These are phyloP conservation scores for Cyprinella venusta DNA, from an alignment of 2,797 vertebrate genomes.

Conservation along the genomic window DNA sequence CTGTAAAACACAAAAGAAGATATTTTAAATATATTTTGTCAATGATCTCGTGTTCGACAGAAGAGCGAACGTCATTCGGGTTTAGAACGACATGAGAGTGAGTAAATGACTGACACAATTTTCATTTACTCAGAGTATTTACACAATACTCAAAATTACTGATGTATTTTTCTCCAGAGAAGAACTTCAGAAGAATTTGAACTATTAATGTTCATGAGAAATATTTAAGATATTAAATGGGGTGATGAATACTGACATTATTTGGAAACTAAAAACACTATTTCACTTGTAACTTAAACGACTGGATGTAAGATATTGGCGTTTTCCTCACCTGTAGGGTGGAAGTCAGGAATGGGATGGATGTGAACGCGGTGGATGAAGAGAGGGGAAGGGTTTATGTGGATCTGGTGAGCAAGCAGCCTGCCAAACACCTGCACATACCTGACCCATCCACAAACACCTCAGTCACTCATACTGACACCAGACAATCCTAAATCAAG, in stretches of 20 bases:
- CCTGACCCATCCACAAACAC: conserved; percentile 70
- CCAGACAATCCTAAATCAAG: conserved; percentile 21
- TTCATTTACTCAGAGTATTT: no score
- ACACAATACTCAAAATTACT: background rate
- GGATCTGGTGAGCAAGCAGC: conserved; percentile 83
- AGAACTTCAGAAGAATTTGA: no score
- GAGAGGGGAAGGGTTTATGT: conserved; percentile 83
- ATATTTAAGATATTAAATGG: no score
- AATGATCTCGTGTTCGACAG: background rate
- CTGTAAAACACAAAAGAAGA: background rate
- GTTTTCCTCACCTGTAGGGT: conserved; percentile 73
- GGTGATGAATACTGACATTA: no score
- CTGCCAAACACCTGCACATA: conserved; percentile 89
- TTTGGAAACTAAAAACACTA: no score
- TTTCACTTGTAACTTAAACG: no score
- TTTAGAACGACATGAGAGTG: background rate
- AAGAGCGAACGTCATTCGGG: background rate
- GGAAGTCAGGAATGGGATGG: conserved; percentile 81
- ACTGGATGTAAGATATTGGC: background rate
- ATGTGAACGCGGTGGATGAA: conserved; percentile 89
- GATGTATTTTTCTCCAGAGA: no score
- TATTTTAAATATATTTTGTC: background rate
- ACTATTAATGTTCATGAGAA: no score
- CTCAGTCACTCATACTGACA: conserved; percentile 33
- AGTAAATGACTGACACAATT: background rate